Base-by-base conservation (phyloP, 1,140 invertebrate species). In the Ostrea edulis region DNA sequence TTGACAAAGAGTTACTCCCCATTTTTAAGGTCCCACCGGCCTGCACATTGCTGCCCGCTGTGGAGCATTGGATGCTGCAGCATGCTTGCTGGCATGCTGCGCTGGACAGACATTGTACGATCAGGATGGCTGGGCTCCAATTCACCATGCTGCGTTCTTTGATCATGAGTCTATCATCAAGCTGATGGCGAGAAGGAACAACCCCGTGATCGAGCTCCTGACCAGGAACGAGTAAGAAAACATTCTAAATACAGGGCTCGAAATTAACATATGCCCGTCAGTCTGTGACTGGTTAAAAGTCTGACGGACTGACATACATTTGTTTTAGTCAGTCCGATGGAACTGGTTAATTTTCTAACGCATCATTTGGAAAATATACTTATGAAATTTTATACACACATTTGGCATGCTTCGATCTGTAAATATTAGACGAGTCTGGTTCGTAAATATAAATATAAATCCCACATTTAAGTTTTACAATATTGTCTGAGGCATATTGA, bases 121-220 rank as follows among this genome's bases (percentile, higher is more conserved):
- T 88, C 91, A 94, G 54, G 92, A 95, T 89, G 95, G 95, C 77
- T 95, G 95, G 95, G 92, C 94, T 8, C 94, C 95, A 0, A 93
- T 95, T 25, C 95, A 95, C 88, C 93, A 94, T 88, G 94, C 95
- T 8, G 93, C 94, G 7, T 95, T 93, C 91, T 95, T 94, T 91
- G 93, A 95, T 89, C 94, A 95, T 87, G 89, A 91, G 35, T 86
- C 92, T 4, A 91, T 95, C 52, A 89, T 95, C 14, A 91, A 87
- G 84, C 88, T 95, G 52, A 90, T 95, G 87, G 88, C 94, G 0
- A 90, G 92, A n/a, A 94, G 93, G 90, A 92, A 93, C 83, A 83
- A 88, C 51, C 92, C 89, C n/a, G 87, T 95, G 14, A 89, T 94
- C 84, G 95, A 95, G 89, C 88, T 95, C 17, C 84, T 88, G 5